phyloP scores from a whole-genome alignment of 2,113 vertebrate genomes.

The Cyanocitta stelleri region DNA sequence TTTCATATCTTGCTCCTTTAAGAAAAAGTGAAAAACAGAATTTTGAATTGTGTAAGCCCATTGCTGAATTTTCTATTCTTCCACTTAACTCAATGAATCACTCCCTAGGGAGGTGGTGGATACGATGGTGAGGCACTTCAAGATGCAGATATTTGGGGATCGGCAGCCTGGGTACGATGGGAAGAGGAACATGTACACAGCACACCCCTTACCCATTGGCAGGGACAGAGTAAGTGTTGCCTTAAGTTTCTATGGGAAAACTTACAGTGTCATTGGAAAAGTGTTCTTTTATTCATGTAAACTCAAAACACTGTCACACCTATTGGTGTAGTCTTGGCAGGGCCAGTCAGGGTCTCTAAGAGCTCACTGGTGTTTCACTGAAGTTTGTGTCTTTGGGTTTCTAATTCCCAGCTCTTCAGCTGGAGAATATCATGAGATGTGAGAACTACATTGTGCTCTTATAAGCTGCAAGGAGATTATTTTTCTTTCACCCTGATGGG shows the following conservation, averaged over 20 bases:
- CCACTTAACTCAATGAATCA: not conserved
- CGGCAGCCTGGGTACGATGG: slow-evolving; percentile 96
- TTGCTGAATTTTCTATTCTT: slow-evolving; percentile 4
- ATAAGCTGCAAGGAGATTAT: not conserved
- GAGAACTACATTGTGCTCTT: not conserved
- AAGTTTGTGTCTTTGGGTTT: not conserved
- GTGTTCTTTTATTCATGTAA: not conserved
- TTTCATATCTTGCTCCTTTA: not conserved
- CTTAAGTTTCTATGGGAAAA: not conserved
- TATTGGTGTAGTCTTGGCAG: not conserved
- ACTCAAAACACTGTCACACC: not conserved
- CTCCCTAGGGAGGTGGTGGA: slow-evolving; percentile 91
- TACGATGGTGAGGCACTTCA: slow-evolving; percentile 98
- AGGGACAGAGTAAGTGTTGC: slow-evolving; percentile 84
- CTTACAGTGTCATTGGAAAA: not conserved
- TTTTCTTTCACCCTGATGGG: not conserved
- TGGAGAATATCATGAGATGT: not conserved
- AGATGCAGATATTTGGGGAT: slow-evolving; percentile 99
- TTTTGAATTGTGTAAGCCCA: not conserved
- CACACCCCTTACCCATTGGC: slow-evolving; percentile 93
- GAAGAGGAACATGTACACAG: slow-evolving; percentile 98
- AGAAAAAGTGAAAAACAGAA: not conserved
- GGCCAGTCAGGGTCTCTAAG: not conserved
- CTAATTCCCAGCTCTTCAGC: not conserved
- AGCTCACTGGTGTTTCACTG: not conserved